phyloP scores from a whole-genome alignment of 2,888 invertebrate genomes.

The Lacanobia oleracea region DNA sequence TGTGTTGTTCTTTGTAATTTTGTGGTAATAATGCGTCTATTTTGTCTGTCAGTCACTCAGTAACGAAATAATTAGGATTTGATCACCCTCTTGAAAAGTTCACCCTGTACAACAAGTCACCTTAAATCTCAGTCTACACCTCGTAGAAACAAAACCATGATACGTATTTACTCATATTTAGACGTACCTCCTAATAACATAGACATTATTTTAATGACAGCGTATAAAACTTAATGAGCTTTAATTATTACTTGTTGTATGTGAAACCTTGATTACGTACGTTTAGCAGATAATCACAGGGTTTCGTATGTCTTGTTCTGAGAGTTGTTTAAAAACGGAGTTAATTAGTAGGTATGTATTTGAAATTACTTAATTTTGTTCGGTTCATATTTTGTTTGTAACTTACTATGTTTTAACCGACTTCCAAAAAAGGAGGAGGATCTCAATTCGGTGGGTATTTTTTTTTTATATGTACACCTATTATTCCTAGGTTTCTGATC shows the following conservation, averaged over 20 bases:
- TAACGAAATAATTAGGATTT: too few relatives aligned
- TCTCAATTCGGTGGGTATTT: too few relatives aligned
- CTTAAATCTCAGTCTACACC: neutral
- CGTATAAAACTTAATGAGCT: slow-evolving; percentile 3
- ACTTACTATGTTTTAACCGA: too few relatives aligned
- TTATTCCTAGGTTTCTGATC: too few relatives aligned
- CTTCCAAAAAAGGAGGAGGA: too few relatives aligned
- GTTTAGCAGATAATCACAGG: slow-evolving; percentile 6
- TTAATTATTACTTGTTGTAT: neutral
- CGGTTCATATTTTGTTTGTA: neutral
- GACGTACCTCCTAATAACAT: neutral
- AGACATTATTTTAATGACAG: slow-evolving; percentile 22
- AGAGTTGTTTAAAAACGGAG: neutral
- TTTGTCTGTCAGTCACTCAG: too few relatives aligned
- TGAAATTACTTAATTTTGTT: neutral
- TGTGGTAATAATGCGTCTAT: too few relatives aligned
- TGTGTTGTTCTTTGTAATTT: too few relatives aligned
- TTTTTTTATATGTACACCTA: too few relatives aligned
- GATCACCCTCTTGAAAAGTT: too few relatives aligned
- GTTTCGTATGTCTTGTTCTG: neutral
- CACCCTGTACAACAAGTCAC: neutral
- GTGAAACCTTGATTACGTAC: neutral
- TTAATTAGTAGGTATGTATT: neutral
- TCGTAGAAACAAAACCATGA: neutral
- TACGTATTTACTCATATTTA: neutral